Conservation (phyloP, 2,888 invertebrate genomes). For the Brachyptera risi region DNA sequence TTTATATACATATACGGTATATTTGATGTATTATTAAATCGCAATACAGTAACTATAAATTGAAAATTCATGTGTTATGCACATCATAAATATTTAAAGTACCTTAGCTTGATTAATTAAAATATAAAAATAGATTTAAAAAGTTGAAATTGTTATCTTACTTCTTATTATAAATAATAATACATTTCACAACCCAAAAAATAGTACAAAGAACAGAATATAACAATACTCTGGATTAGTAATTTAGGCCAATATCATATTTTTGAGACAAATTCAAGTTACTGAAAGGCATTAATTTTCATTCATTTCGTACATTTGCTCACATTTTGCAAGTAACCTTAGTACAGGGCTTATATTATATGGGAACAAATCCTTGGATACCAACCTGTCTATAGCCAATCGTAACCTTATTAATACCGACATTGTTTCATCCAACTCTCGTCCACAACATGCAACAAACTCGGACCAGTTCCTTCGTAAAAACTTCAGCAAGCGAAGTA, state of each 20-base stretch:
- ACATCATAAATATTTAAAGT: no score
- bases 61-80: no score
- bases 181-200: no score
- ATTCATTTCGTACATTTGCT: slow-evolving; percentile 79
- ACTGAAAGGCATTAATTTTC: slow-evolving; percentile 42
- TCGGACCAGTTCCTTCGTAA: slow-evolving; percentile 78
- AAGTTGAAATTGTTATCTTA: no score
- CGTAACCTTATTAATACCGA: slow-evolving; percentile 73
- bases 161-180: no score
- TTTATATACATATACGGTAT: no score
- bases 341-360: slow-evolving; percentile 88
- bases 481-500: slow-evolving; percentile 79
- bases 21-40: no score
- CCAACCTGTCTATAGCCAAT: slow-evolving; percentile 75
- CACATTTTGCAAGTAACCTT: slow-evolving; percentile 76
- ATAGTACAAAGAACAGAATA: slow-evolving; percentile 24
- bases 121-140: no score
- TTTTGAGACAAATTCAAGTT: not conserved
- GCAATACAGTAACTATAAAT: no score
- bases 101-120: no score
- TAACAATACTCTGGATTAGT: slow-evolving; percentile 8
- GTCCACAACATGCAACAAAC: slow-evolving; percentile 72
- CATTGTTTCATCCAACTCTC: slow-evolving; percentile 76
- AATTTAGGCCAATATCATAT: not conserved
- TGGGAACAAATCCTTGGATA: slow-evolving; percentile 78